These are phyloP conservation scores for Glaucopsyche alexis DNA, from an alignment of 2,888 invertebrate species.

Conservation along the genomic window DNA sequence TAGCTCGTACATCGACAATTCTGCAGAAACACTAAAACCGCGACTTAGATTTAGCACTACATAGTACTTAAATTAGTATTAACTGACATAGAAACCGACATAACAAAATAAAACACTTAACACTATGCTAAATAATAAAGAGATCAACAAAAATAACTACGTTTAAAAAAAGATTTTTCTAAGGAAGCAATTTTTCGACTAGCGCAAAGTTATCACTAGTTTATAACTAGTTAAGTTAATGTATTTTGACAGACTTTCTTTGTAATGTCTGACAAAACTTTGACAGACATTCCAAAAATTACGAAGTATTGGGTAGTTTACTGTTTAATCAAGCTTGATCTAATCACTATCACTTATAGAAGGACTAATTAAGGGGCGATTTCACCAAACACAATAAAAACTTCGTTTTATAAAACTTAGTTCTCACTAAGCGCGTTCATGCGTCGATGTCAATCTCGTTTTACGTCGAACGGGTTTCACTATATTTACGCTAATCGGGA, in stretches of 20 bases:
- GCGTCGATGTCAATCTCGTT: too few species aligned
- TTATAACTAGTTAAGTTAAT: constrained; percentile 12
- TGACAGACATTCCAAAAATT: background rate
- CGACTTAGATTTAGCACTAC: background rate
- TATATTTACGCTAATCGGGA: too few species aligned
- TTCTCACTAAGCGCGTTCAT: too few species aligned
- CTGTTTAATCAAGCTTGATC: too few species aligned
- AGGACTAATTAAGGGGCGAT: too few species aligned
- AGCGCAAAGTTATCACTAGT: constrained; percentile 4
- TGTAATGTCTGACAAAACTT: background rate
- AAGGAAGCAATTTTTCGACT: constrained; percentile 3
- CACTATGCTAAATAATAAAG: background rate
- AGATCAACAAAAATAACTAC: background rate
- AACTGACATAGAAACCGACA: background rate
- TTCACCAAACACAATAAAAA: too few species aligned
- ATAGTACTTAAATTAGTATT: background rate
- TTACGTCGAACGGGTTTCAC: too few species aligned
- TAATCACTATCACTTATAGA: too few species aligned
- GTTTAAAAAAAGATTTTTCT: background rate
- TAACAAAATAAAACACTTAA: background rate
- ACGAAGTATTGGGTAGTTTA: background rate
- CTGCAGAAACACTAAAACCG: background rate
- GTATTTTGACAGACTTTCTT: background rate
- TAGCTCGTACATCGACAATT: constrained; percentile 5
- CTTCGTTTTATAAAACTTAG: too few species aligned